Base-by-base conservation (phyloP, 2,888 invertebrate species). In the Meandrusa payeni region DNA sequence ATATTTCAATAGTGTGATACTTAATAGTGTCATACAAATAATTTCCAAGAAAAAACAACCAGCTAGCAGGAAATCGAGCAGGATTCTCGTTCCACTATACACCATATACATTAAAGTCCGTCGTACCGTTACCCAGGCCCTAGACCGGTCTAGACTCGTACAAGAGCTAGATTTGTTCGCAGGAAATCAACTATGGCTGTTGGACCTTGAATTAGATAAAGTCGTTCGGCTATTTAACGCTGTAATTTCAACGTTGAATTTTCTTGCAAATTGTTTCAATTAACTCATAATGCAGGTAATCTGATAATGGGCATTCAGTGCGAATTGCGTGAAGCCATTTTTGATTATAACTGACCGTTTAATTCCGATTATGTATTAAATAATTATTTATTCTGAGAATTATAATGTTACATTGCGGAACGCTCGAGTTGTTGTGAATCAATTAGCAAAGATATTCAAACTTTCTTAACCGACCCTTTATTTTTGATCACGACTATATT, bases 161-260 rank as follows among this genome's bases (percentile, higher is more conserved):
- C 32, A 26, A 40, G 47, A 43, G 50, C 53, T 53, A 57, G 54
- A 54, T 55, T 59, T 52, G 51, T 51, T 48, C 48, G 46, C 55
- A 64, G 69, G 69, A 69, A 70, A 57, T 59, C 48, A 39, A 51
- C 51, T 9, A 32, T 29, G 31, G 31, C n/a, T n/a, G n/a, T 39
- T 38, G 40, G 57, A 57, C 66, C 68, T 66, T 67, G 65, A 55
- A 58, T 65, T 57, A 52, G 57, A 60, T 63, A 59, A 22, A 28
- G 50, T 40, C 45, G 44, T 45, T 52, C 44, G 48, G 13, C 33
- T 19, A 41, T 48, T 50, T 40, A 41, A 47, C 50, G 43, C 46
- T 47, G 10, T 32, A 20, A 27, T 20, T 11, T 27, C 2, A 12
- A 26, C 5, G 17, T 20, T 17, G 11, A 22, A 23, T 36, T 37